These are phyloP conservation scores for Datnioides undecimradiatus DNA, from an alignment of 2,113 vertebrate species.

Conservation along the genomic window DNA sequence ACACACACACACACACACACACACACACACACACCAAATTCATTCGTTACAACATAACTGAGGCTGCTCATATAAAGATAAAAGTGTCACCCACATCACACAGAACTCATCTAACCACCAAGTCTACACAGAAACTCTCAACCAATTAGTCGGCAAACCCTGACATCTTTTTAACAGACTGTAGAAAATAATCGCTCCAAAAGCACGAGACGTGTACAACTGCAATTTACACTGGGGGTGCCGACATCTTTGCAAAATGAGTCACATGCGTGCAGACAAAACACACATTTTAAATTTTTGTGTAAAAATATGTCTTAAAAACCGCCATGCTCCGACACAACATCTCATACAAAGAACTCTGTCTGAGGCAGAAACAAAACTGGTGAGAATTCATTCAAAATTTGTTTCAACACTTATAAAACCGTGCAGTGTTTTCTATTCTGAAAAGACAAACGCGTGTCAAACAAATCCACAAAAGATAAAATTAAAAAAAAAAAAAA, in stretches of 20 bases:
- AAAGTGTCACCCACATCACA: conserved; percentile 49
- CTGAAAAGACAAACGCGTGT: conserved; percentile 5
- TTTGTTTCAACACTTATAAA: not conserved
- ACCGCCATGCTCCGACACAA: conserved; percentile 26
- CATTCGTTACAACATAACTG: conserved; percentile 25
- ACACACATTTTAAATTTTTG: not conserved
- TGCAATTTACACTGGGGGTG: not conserved
- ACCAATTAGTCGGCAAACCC: conserved; percentile 25
- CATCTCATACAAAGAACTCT: not conserved
- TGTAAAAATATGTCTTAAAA: not conserved
- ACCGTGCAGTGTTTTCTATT: conserved; percentile 44
- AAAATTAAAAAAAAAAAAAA: too few species aligned
- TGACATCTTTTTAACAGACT: conserved; percentile 28
- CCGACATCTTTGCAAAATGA: not conserved
- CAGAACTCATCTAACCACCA: conserved; percentile 21
- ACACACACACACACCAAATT: not conserved
- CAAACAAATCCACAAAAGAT: conserved; percentile 3
- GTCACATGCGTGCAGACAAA: conserved; percentile 47
- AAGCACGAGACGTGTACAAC: not conserved
- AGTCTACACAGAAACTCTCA: not conserved
- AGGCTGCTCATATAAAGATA: conserved; percentile 20
- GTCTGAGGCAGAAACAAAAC: not conserved
- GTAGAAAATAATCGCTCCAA: conserved; percentile 23
- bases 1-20: not conserved
- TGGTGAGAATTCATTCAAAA: not conserved